Base-by-base conservation (phyloP, 2,797 vertebrate species). In the Oryzias dopingdopingensis region DNA sequence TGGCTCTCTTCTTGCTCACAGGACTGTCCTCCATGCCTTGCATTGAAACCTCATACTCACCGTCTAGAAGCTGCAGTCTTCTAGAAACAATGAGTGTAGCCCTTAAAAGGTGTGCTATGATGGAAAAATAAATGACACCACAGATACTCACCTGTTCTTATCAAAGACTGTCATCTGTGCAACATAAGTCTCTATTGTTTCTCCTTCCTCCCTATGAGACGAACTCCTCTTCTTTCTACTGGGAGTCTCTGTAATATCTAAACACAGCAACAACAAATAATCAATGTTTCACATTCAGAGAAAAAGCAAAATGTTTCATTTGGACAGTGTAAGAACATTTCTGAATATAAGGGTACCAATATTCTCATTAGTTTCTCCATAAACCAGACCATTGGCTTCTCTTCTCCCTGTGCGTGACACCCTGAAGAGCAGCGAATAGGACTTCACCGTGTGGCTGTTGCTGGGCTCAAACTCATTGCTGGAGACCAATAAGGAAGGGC, bases 381-480 rank as follows among this genome's bases (percentile, higher is more conserved):
- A 98, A 69, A 95, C 91, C 70, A 97, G 90, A 74, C 93, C 92
- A 65, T 94, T 95, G 67, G 93, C 84, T 46, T 96, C 94, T 79
- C 95, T 94, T 84, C 94, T 94, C 83, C 95, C 94, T 46, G 93
- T 94, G 74, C 92, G 92, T 45, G 95, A 96, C 81, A 99, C 96
- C 93, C 96, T 92, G 92, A 99, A 98, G 77, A 99, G 93, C 80
- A 99, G 90, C 2, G 97, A 98, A 85, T 98, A 99, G 74, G 97
- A 99, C 92, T 99, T 99, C 85, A 99, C 96, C 95, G 96, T 98
- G 91, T 99, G 97, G 88, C 96, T 98, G 93, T 98, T 98, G 92
- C 96, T 99, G 73, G 96, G 96, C 83, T 99, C 96, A 90, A 99
- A 99, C 90, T 99, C 97, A 55, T 96, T 98, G 94, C 96, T 98